Percentiles rank a stretch among this genome's conserved stretches.
Evolutionary conservation across 2,797 vertebrate genomes (phyloP).

Genomic region (Astyanax mexicanus): DNA sequence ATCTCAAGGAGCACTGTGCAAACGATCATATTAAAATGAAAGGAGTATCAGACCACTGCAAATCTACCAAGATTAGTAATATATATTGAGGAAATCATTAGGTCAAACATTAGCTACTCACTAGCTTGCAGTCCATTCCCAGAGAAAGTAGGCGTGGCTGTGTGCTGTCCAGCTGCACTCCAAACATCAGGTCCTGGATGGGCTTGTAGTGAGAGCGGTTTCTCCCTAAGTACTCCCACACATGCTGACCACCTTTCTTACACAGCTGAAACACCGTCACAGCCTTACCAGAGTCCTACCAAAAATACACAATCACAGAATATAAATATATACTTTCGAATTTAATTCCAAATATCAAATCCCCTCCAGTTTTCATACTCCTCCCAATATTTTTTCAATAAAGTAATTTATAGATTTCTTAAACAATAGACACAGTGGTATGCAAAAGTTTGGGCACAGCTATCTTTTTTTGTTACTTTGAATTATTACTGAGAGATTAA

Average conservation of each 20-base stretch:
- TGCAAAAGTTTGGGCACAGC: no score
- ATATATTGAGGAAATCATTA: background rate
- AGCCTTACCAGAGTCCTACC: conserved; percentile 84
- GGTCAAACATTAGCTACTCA: background rate
- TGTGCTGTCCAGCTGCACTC: conserved; percentile 81
- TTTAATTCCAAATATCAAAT: no score
- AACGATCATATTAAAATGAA: no score
- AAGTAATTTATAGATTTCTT: no score
- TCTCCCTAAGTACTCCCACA: conserved; percentile 85
- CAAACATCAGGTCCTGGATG: conserved; percentile 89
- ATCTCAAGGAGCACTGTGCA: no score
- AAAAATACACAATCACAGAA: background rate
- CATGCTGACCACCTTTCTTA: conserved; percentile 34
- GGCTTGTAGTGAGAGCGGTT: conserved; percentile 88
- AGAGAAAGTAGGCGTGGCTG: conserved; percentile 89
- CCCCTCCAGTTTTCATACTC: no score
- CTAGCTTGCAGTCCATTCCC: conserved; percentile 87
- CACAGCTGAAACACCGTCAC: conserved; percentile 82
- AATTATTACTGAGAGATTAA: no score
- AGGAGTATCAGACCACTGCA: no score
- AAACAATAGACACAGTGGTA: no score
- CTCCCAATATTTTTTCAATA: no score
- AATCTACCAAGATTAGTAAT: no score
- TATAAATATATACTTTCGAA: background rate
- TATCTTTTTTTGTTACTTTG: no score